phyloP scores from a whole-genome alignment of 2,888 invertebrate genomes.

The Aradus depressus region DNA sequence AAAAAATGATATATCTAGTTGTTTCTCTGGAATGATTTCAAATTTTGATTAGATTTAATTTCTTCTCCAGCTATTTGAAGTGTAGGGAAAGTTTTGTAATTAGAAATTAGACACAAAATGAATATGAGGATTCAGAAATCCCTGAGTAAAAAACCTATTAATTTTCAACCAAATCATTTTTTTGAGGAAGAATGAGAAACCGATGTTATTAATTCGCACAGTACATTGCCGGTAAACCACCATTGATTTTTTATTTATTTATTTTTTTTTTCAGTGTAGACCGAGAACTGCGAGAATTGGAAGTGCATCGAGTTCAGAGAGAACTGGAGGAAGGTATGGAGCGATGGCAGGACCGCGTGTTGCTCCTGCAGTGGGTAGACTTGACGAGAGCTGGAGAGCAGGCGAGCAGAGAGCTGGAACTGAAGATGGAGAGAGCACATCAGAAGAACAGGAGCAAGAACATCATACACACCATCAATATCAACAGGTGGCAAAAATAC shows the following conservation, averaged over 20 bases:
- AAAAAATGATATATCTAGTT: too few relatives aligned
- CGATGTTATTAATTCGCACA: too few relatives aligned
- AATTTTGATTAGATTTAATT: too few relatives aligned
- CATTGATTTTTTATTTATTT: background rate
- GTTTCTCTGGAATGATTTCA: too few relatives aligned
- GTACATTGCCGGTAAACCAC: too few relatives aligned
- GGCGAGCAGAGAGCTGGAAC: constrained; percentile 34
- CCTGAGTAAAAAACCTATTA: too few relatives aligned
- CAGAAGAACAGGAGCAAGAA: constrained; percentile 32
- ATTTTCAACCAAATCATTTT: too few relatives aligned
- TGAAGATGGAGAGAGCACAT: constrained; percentile 32
- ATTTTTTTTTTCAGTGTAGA: constrained; percentile 29
- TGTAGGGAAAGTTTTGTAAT: too few relatives aligned
- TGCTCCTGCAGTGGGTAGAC: constrained; percentile 35
- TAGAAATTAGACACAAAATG: too few relatives aligned
- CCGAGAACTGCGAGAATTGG: constrained; percentile 32
- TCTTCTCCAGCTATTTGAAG: too few relatives aligned
- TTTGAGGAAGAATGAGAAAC: background rate
- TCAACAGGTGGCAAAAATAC: constrained; percentile 31
- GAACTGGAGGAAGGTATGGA: constrained; percentile 36
- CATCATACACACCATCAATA: constrained; percentile 31
- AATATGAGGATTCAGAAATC: too few relatives aligned
- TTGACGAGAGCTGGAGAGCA: constrained; percentile 35
- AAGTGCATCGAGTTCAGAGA: constrained; percentile 35
- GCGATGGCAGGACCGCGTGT: constrained; percentile 37